Evolutionary conservation across 1,140 invertebrate species (phyloP).

Genomic region (Dinoponera quadriceps): DNA sequence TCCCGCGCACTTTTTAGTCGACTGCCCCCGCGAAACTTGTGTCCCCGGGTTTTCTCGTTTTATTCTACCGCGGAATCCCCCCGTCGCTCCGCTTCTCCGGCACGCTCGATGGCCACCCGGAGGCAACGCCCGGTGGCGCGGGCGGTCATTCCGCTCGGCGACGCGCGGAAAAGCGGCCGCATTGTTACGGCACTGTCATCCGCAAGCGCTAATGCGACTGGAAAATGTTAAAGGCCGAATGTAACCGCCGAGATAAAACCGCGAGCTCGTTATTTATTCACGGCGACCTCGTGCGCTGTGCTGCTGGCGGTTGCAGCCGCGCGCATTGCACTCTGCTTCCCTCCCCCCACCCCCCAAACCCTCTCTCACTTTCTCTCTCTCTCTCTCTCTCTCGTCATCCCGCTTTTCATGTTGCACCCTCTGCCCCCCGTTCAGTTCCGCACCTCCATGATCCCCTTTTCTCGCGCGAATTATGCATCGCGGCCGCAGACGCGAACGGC

Average conservation of each 20-base stretch:
- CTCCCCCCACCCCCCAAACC: no score
- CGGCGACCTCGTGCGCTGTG: conserved; percentile 31
- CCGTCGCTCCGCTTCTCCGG: conserved; percentile 30
- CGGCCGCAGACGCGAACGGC: conserved; percentile 9
- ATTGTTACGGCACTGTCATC: conserved; percentile 79
- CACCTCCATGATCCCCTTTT: neutral
- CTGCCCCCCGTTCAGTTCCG: neutral
- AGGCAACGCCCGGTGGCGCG: conserved; percentile 54
- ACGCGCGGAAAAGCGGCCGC: conserved; percentile 77
- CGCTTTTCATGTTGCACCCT: conserved; percentile 10
- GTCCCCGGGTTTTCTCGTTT: conserved; percentile 24
- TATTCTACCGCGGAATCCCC: conserved; percentile 3
- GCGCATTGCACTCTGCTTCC: conserved; percentile 8
- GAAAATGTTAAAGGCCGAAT: conserved; percentile 72
- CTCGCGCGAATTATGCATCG: conserved; percentile 47
- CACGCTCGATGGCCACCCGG: conserved; percentile 23
- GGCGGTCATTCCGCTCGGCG: conserved; percentile 74
- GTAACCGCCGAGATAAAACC: conserved; percentile 70
- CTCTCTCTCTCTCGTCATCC: neutral
- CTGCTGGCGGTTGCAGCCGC: conserved; percentile 45
- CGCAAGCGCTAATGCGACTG: conserved; percentile 72
- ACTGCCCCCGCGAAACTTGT: conserved; percentile 2
- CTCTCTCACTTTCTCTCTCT: no score
- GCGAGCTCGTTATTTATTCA: conserved; percentile 69
- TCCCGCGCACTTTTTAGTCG: conserved; percentile 65